Evolutionary conservation across 2,888 invertebrate genomes (phyloP).

Genomic region (Drosophila mayaguana): DNA sequence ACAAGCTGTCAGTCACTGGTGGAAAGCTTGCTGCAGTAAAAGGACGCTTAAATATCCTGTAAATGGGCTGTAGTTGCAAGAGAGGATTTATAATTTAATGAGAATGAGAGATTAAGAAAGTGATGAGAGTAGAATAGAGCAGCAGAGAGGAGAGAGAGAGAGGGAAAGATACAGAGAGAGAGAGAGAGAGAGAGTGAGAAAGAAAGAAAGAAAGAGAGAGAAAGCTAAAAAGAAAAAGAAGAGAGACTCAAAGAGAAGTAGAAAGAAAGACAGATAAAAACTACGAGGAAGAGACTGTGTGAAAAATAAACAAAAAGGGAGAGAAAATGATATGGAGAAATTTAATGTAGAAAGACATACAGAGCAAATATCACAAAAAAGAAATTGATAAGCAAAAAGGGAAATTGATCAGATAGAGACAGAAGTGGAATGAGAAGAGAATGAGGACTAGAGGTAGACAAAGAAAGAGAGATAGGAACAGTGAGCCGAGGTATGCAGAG

Average conservation of each 20-base stretch:
- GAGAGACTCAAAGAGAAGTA: background rate
- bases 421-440: background rate
- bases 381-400: background rate
- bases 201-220: background rate
- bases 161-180: background rate
- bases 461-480: background rate
- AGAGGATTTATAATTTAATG: background rate
- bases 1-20: conserved; percentile 59
- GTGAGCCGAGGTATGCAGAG: too few species aligned
- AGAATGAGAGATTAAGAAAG: background rate
- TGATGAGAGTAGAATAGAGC: too few species aligned
- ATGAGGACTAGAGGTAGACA: background rate
- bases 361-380: too few species aligned
- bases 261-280: background rate
- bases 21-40: background rate
- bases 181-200: background rate
- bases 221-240: background rate
- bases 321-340: too few species aligned
- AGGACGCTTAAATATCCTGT: conserved; percentile 17
- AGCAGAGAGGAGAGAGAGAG: too few species aligned
- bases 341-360: too few species aligned
- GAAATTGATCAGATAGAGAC: background rate
- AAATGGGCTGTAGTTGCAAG: background rate
- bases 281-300: too few species aligned
- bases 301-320: too few species aligned